Conservation (phyloP, 2,888 invertebrate species). For the Amphipoea lucens region DNA sequence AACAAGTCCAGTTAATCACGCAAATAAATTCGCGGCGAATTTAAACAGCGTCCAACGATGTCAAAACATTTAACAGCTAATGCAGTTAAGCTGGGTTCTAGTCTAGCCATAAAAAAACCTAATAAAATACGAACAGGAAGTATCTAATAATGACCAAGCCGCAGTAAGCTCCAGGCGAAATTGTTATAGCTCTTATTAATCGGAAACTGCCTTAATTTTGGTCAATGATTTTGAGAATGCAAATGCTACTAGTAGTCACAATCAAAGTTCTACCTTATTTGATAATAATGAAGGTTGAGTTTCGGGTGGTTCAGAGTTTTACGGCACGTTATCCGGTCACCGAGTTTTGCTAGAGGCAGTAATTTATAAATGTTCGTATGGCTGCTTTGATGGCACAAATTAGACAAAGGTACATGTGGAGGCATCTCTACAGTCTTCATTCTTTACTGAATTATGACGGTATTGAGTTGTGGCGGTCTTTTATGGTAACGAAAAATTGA, state of each 20-base stretch:
- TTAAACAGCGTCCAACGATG: constrained; percentile 62
- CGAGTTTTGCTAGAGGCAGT: constrained; percentile 83
- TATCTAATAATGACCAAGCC: constrained; percentile 81
- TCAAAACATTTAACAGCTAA: constrained; percentile 69
- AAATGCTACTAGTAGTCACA: constrained; percentile 70
- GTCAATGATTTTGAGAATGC: constrained; percentile 88
- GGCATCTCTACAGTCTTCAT: constrained; percentile 84
- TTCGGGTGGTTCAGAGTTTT: constrained; percentile 44
- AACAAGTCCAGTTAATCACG: constrained; percentile 49
- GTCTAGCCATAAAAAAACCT: constrained; percentile 64
- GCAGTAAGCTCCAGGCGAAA: constrained; percentile 79
- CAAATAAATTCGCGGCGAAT: constrained; percentile 55
- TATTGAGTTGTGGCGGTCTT: constrained; percentile 64
- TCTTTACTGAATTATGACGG: constrained; percentile 71
- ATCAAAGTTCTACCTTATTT: constrained; percentile 60
- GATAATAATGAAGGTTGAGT: constrained; percentile 53
- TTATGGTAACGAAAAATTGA: constrained; percentile 53
- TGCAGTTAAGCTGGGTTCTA: constrained; percentile 65
- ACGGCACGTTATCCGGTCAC: constrained; percentile 86
- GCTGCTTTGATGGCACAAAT: constrained; percentile 84
- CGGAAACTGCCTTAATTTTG: constrained; percentile 88
- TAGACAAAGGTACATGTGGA: constrained; percentile 82
- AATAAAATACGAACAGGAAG: constrained; percentile 78
- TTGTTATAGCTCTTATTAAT: constrained; percentile 85
- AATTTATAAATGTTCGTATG: constrained; percentile 86